Base-by-base conservation (phyloP, 1,140 invertebrate genomes). In the Sarcophaga bullata region DNA sequence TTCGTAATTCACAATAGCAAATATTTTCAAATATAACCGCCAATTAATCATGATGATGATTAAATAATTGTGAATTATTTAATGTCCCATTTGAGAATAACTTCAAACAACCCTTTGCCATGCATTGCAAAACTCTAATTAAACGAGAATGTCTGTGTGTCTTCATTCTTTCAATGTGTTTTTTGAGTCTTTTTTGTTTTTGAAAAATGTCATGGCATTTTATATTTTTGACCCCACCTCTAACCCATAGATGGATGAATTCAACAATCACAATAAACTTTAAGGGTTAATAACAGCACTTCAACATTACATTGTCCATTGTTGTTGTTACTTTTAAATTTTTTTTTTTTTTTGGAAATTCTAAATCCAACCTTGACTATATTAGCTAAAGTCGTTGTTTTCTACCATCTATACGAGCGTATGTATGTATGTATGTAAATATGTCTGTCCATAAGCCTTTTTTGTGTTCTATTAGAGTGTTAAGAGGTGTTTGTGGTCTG, bases 241-340 rank as follows among this genome's bases (percentile, higher is more conserved):
- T 88, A 88, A 88, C 87, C 87, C 83, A 82, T 50, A 50, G 75
- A 52, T 76, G 17, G 19, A 37, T 72, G 62, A 17, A 8, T 52
- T 78, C 19, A 78, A 85, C 25, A 37, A 25, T 46, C 10, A 47
- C 68, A 73, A 54, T 62, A 19, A 37, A 76, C n/a, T 84, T 84
- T 85, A 87, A 82, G 86, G 87, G 87, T 88, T 89, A 89, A 87
- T 82, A 54, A 11, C n/a, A 85, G 84, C 86, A 86, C 85, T 87
- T 88, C 48, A 87, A 89, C 48, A 78, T 50, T 78, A 25, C 48
- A 47, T n/a, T 13, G 73, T 9, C 47, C 17, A 47, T 48, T 76
- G 73, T 76, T 15, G 48, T 46, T 78, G 48, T 19, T 49, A 78
- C 50, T 78, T 50, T 19, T 68, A n/a, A n/a, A n/a, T 37, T 37